Evolutionary conservation across 2,888 invertebrate species (phyloP), one percentile per base, ranked within the genome.

Genomic region (Mycalesis mineus): DNA sequence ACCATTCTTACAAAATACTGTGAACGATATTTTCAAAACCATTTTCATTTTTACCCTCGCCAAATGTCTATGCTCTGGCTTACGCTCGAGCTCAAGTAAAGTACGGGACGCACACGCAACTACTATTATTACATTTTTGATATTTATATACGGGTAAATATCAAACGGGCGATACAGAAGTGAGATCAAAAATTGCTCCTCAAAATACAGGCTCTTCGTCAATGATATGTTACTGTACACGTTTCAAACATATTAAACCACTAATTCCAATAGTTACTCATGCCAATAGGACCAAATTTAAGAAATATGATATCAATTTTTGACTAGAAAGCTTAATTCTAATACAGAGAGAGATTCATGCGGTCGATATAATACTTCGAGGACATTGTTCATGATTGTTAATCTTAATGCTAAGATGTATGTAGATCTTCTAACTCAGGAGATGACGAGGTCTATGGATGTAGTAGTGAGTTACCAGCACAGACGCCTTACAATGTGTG

Each of bases 281-380:
- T 49, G 57, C 62, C 60, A 60, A 62, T 60, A 60, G 44, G 57
- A 62, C 54, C 57, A 7, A 57, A 53, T 45, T 57, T 57, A 52
- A 57, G 52, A 55, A 58, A 55, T 58, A 58, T 55, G 51, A 61
- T 61, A 59, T 57, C 42, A 62, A 77, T 80, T 86, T 87, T 88
- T 89, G 89, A 89, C 89, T 89, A 89, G 89, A 89, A 82, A 79
- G 75, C 81, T 87, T 86, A 82, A 78, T 78, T 80, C 81, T 85
- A 88, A 88, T 85, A 87, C 85, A 88, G 83, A 86, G 80, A 84
- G 87, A 87, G 88, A 88, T 88, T 87, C 88, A 79, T 85, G 82
- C 59, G 77, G 77, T 73, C 73, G 75, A 85, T 85, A 87, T 88
- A 88, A 88, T 88, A 87, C 77, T 76, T 72, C 73, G 72, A 80